Base-by-base conservation (phyloP, 2,113 vertebrate species). In the Mohoua ochrocephala region DNA sequence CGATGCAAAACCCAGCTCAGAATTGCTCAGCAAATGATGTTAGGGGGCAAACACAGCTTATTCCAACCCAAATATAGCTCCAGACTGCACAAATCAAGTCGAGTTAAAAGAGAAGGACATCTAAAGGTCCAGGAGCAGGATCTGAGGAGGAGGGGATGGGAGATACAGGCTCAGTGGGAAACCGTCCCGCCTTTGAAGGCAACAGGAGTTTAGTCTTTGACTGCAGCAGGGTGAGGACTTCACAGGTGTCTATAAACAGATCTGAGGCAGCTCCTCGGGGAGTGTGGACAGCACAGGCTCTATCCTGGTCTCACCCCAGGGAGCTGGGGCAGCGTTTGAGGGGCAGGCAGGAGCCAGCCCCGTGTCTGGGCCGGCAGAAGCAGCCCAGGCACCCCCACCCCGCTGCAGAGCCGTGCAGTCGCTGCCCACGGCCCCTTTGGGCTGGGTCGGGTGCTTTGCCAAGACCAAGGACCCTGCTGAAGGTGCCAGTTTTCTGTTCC, bases 61-160 rank as follows among this genome's bases (percentile, higher is more conserved):
- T 84, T 81, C 63, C 84, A 77, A 50, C 24, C 91, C 82, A 92
- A 93, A 92, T 80, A 89, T 84, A 93, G 83, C 89, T 92, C 52
- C 83, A 95, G 89, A 93, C 60, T 39, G 35, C n/a, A 84, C 56
- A 57, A 92, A 95, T 37, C 71, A 42, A 35, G 59, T 19, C 0
- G 4, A 86, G 68, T 74, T 92, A 54, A 95, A 94, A 94, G 68
- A 77, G 54, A 57, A 93, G 85, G 49, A 63, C 47, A 64, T 94
- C 79, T 86, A 84, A 93, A 73, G 86, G 71, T 81, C 71, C 76
- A 28, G 85, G 63, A 83, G 59, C 21, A 20, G 71, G 45, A 81
- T 92, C 69, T 59, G 81, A 89, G 65, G 52, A 92, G 67, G 45
- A 75, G 42, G 56, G 87, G 42, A 52, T 23, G 44, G 69, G 84